Evolutionary conservation across 2,113 vertebrate species (phyloP).

Genomic region (Bombycilla garrulus): DNA sequence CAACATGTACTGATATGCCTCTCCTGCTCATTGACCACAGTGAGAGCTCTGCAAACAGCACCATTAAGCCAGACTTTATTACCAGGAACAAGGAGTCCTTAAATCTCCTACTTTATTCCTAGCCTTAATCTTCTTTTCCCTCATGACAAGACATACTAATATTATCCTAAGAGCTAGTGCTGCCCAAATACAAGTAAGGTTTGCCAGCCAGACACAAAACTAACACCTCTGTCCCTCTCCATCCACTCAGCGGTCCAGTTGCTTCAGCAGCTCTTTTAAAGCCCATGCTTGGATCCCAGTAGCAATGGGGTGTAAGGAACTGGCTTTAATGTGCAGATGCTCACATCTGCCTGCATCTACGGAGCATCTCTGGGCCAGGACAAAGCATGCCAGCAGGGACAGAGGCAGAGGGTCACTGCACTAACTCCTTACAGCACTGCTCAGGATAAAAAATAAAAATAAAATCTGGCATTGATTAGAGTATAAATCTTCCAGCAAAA

Average conservation of each 20-base stretch:
- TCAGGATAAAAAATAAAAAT: background rate
- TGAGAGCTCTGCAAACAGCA: background rate
- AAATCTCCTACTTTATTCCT: background rate
- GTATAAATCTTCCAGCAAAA: background rate
- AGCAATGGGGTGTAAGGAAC: background rate
- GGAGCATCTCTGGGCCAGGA: background rate
- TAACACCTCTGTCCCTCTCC: background rate
- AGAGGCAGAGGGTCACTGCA: background rate
- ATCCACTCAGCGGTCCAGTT: background rate
- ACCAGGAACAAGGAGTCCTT: too few relatives aligned
- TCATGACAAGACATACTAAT: background rate
- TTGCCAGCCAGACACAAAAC: background rate
- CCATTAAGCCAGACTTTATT: background rate
- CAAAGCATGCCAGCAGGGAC: background rate
- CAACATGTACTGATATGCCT: rapidly evolving
- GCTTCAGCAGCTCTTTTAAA: background rate
- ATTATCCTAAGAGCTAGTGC: background rate
- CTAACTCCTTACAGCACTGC: background rate
- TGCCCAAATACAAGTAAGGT: background rate
- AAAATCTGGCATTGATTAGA: background rate
- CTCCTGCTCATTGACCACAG: background rate
- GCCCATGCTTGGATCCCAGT: background rate
- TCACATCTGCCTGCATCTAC: background rate
- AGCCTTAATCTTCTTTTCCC: background rate
- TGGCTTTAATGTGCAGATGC: background rate